Percentiles rank a stretch among this genome's conserved stretches.
phyloP scores from a whole-genome alignment of 2,797 vertebrate species.

The Micropoecilia bifurca region DNA sequence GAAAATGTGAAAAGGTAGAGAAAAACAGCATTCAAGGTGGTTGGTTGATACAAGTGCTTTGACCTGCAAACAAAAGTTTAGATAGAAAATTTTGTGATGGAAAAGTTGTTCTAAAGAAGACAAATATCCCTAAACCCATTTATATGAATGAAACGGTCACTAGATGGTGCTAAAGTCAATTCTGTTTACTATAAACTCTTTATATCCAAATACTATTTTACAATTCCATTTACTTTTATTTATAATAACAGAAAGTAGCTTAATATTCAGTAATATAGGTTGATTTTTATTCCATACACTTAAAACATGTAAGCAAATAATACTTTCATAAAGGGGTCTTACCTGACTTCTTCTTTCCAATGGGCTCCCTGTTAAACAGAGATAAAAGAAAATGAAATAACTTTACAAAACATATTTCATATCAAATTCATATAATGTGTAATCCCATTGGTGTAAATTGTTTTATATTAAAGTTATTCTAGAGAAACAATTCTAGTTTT shows the following conservation, averaged over 20 bases:
- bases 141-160: slow-evolving; percentile 27
- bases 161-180: slow-evolving; percentile 54
- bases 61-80: slow-evolving; percentile 5
- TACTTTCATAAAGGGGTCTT: slow-evolving; percentile 63
- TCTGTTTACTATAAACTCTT: neutral
- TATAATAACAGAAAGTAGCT: neutral
- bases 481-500: neutral
- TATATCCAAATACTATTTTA: neutral
- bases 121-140: neutral
- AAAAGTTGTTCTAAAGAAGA: neutral
- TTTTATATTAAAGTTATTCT: neutral
- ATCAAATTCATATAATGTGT: neutral
- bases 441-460: neutral
- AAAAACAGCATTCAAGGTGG: neutral
- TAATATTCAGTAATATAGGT: neutral
- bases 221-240: neutral
- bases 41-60: neutral
- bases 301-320: slow-evolving; percentile 10
- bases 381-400: slow-evolving; percentile 19
- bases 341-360: slow-evolving; percentile 96
- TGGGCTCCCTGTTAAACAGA: slow-evolving; percentile 87
- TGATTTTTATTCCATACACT: neutral
- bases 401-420: neutral
- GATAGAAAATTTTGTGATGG: neutral
- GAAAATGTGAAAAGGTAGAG: slow-evolving; percentile 17